phyloP scores from a whole-genome alignment of 1,140 invertebrate species.

The Sweltsa coloradensis region DNA sequence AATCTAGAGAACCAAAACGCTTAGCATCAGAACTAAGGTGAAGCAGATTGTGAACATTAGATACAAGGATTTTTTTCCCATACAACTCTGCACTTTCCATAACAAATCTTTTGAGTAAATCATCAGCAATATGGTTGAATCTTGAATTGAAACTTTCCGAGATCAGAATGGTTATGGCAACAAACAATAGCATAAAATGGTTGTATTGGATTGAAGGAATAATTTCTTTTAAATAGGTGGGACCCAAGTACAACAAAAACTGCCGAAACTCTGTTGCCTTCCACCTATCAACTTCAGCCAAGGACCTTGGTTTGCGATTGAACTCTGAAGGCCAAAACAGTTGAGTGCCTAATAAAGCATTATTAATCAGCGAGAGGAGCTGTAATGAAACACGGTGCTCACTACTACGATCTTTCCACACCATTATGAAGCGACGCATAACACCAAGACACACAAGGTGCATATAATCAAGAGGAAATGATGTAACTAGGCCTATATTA shows the following conservation, averaged over 20 bases:
- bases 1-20: constrained; percentile 1
- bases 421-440: neutral
- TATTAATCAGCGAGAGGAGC: neutral
- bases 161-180: constrained; percentile 9
- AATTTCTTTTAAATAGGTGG: constrained; percentile 8
- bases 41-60: neutral
- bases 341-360: neutral
- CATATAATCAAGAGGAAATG: constrained; percentile 5
- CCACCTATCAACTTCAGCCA: constrained; percentile 11
- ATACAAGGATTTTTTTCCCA: neutral
- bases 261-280: constrained; percentile 17
- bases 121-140: neutral
- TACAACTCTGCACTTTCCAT: neutral
- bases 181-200: constrained; percentile 9
- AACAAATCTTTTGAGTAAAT: neutral
- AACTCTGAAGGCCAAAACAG: constrained; percentile 6
- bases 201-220: constrained; percentile 2
- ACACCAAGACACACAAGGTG: constrained; percentile 4
- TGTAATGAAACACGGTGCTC: neutral
- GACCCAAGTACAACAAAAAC: constrained; percentile 16
- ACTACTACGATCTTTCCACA: neutral
- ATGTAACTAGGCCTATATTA: neutral
- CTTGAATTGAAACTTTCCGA: neutral
- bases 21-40: neutral
- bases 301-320: constrained; percentile 2